phyloP scores from a whole-genome alignment of 1,140 invertebrate genomes.

The Coptotermes formosanus region DNA sequence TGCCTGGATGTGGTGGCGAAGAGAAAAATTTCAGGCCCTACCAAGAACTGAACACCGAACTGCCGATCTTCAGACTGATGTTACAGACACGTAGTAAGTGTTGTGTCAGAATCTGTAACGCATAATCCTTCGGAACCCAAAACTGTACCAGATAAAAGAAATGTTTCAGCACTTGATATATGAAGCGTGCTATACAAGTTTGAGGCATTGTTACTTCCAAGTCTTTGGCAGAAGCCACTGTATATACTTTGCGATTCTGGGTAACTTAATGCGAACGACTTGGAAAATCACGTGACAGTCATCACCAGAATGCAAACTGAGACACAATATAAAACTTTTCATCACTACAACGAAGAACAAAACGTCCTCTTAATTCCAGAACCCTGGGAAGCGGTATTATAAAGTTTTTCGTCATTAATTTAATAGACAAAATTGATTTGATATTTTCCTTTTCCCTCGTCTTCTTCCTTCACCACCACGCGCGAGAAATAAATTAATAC shows the following conservation, averaged over 20 bases:
- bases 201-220: too few relatives aligned
- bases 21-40: too few relatives aligned
- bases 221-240: not conserved
- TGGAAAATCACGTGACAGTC: not conserved
- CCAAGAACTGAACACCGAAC: too few relatives aligned
- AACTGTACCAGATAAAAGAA: too few relatives aligned
- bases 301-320: not conserved
- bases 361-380: not conserved
- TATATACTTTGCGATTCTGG: not conserved
- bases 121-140: too few relatives aligned
- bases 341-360: not conserved
- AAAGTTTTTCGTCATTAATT: slow-evolving; percentile 19
- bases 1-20: too few relatives aligned
- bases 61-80: too few relatives aligned
- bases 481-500: slow-evolving; percentile 17
- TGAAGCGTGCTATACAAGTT: too few relatives aligned
- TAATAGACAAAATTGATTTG: slow-evolving; percentile 19
- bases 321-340: not conserved
- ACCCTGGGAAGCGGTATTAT: not conserved
- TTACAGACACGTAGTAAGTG: too few relatives aligned
- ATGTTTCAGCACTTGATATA: too few relatives aligned
- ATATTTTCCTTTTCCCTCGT: not conserved
- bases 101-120: too few relatives aligned
- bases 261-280: not conserved
- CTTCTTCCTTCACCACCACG: not conserved